Evolutionary conservation across 2,113 vertebrate genomes (phyloP), one percentile per base, ranked within the genome.

Genomic region (Anarhynchus alexandrinus): DNA sequence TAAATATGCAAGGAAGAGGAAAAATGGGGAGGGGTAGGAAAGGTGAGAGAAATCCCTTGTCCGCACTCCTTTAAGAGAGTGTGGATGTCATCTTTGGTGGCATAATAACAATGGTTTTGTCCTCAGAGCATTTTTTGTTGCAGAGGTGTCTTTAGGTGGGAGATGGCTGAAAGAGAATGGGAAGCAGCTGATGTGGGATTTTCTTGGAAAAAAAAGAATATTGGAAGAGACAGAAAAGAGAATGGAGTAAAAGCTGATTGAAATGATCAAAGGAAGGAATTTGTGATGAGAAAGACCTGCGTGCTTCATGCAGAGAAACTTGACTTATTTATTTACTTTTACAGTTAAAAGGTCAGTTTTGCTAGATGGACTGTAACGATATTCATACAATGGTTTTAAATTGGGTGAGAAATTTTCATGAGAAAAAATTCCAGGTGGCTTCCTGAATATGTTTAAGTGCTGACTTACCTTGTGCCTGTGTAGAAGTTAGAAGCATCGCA

Each of bases 401-500:
- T 7, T 21, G 51, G 8, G 16, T 79, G 55, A 91, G 51, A 86
- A 42, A 36, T 21, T 62, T 81, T 14, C 26, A 7, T 17, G 36
- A 82, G n/a, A 36, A 15, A 88, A 88, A 3, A 7, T 36, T 82
- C 4, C 8, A 59, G 22, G 29, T 49, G 5, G 3, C 51, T 64
- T 64, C 40, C 8, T 52, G 14, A 19, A 0, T n/a, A 2, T 15
- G 8, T 67, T 82, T 20, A 30, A 57, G 25, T 27, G 30, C 13
- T 93, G 18, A 52, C 47, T 59, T 71, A 10, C 19, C 19, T n/a
- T 26, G 27, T 73, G 59, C 54, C 65, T 58, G 17, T 26, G 2
- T 13, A n/a, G 71, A 55, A 85, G 43, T 84, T 1, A 0, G 32
- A 51, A 27, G 23, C 15, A 3, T 32, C 2, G 3, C 43, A 64